Evolutionary conservation across 2,888 invertebrate genomes (phyloP).

Genomic region (Noctua fimbriata): DNA sequence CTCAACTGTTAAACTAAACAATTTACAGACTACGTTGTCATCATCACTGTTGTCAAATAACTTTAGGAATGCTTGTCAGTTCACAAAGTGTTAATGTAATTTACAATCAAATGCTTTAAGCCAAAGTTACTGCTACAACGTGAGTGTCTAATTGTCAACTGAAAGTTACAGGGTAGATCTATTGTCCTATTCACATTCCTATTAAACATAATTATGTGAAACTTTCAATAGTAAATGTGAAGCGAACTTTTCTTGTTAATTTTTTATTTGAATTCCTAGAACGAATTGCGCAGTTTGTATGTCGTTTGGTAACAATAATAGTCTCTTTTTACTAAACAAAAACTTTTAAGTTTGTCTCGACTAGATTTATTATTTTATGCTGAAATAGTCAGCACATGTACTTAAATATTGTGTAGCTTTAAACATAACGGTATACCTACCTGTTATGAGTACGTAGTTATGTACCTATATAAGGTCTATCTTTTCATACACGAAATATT

Average conservation of each 20-base stretch:
- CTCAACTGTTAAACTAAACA: slow-evolving; percentile 13
- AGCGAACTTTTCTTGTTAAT: not conserved
- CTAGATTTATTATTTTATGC: not conserved
- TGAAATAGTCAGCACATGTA: not conserved
- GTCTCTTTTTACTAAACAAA: not conserved
- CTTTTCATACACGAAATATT: too few species aligned
- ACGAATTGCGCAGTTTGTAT: not conserved
- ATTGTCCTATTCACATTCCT: slow-evolving; percentile 7
- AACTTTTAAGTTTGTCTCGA: not conserved
- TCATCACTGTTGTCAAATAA: slow-evolving; percentile 22
- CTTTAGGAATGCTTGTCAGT: slow-evolving; percentile 37
- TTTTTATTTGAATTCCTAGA: not conserved
- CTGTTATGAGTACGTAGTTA: not conserved
- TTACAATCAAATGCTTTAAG: slow-evolving; percentile 39
- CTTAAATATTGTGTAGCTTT: not conserved
- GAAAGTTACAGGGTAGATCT: slow-evolving; percentile 5
- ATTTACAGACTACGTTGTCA: slow-evolving; percentile 8
- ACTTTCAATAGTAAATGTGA: not conserved
- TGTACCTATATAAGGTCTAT: too few species aligned
- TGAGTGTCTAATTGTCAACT: slow-evolving; percentile 29
- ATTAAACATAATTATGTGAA: slow-evolving; percentile 28
- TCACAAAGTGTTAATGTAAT: slow-evolving; percentile 30
- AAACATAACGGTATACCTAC: not conserved
- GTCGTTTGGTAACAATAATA: not conserved
- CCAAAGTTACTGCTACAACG: slow-evolving; percentile 33